phyloP scores from a whole-genome alignment of 2,888 invertebrate genomes.

The Diploptera punctata region DNA sequence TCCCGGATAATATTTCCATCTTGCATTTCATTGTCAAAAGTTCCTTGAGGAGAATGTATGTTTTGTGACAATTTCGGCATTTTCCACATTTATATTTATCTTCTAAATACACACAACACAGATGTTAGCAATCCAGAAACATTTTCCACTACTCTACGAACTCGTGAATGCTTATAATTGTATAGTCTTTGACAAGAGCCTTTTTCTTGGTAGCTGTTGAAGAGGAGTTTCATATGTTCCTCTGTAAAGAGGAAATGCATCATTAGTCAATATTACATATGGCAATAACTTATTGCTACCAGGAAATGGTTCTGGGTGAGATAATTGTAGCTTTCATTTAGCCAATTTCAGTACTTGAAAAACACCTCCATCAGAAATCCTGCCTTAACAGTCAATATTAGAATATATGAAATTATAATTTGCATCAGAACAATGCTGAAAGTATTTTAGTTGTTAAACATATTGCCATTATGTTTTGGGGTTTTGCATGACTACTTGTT shows the following conservation, averaged over 20 bases:
- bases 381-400: constrained; percentile 25
- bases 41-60: constrained; percentile 37
- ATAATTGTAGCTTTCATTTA: constrained; percentile 42
- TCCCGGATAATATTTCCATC: constrained; percentile 43
- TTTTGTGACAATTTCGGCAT: constrained; percentile 35
- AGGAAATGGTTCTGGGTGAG: constrained; percentile 40
- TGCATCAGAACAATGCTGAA: constrained; percentile 48
- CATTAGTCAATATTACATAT: constrained; percentile 47
- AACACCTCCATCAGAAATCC: constrained; percentile 1
- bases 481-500: constrained; percentile 48
- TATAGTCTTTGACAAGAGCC: background rate
- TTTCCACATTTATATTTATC: constrained; percentile 37
- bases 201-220: constrained; percentile 40
- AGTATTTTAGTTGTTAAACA: constrained; percentile 49
- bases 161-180: constrained; percentile 40
- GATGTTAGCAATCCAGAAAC: constrained; percentile 41
- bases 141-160: constrained; percentile 40
- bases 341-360: constrained; percentile 43
- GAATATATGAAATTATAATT: constrained; percentile 43
- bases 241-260: constrained; percentile 44
- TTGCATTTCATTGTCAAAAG: constrained; percentile 35
- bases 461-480: constrained; percentile 46
- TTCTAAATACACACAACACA: constrained; percentile 40
- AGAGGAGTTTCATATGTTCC: constrained; percentile 45
- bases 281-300: constrained; percentile 43